Evolutionary conservation across 2,113 vertebrate genomes (phyloP), one percentile per base, ranked within the genome.

Genomic region (Recurvirostra avosetta): DNA sequence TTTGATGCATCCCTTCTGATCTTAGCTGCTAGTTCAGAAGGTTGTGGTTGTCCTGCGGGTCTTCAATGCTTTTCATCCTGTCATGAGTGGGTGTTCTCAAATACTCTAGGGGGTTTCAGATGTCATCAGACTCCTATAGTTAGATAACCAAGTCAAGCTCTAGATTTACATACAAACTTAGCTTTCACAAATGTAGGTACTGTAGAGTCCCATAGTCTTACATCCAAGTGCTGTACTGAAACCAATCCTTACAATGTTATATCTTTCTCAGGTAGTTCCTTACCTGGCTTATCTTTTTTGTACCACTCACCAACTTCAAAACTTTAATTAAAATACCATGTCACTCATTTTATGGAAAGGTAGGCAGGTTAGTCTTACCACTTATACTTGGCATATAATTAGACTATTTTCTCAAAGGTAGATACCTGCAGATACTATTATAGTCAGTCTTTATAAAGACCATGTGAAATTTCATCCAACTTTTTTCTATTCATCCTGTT

Each of bases 231-330:
- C 40, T 27, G 9, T 38, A 59, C 34, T 38, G 34, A 75, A 74
- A 45, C 6, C 3, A 45, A 27, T 59, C 15, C 5, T 38, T 68
- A 40, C 47, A 11, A 30, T 2, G 1, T 84, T 41, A 3, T 10
- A 14, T 56, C 15, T 63, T 70, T 76, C 65, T 77, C n/a, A 41
- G 16, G 9, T 41, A 63, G 80, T 32, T 75, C 23, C 38, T 52
- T 47, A 41, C 6, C 25, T 63, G 58, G 1, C 5, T 73, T 50
- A 86, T 45, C 5, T 4, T 74, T 53, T 73, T 88, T 70, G 18
- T 59, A 52, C 5, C 3, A 61, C 12, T 61, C 0, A 0, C 3
- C 12, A 66, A 22, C 4, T 61, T 50, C 4, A 78, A 70, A 38
- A 63, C 11, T 1, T 14, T 41, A 58, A 63, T 49, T 55, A 65